Evolutionary conservation across 2,113 vertebrate genomes (phyloP).

Genomic region (Stictonetta naevosa): DNA sequence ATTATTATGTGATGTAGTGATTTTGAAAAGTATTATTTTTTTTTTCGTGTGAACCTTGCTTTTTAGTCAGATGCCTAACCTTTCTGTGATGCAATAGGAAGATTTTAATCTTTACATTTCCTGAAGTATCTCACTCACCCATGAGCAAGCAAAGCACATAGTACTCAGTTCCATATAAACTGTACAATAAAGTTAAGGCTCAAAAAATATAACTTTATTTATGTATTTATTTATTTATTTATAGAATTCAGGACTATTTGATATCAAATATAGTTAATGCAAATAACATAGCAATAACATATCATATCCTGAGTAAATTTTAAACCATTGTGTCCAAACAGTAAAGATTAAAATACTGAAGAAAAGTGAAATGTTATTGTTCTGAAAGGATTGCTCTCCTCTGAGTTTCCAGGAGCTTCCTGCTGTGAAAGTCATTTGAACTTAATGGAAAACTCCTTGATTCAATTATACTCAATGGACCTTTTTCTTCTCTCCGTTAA

Average conservation of each 20-base stretch:
- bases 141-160: not conserved
- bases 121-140: not conserved
- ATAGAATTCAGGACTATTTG: not conserved
- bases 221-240: not conserved
- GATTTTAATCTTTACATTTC: not conserved
- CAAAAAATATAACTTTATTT: not conserved
- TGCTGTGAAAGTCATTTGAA: slow-evolving; percentile 68
- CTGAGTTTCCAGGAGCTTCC: slow-evolving; percentile 36
- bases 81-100: not conserved
- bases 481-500: slow-evolving; percentile 48
- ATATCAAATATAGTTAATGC: not conserved
- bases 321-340: slow-evolving; percentile 16
- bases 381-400: slow-evolving; percentile 46
- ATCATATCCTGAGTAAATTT: not conserved
- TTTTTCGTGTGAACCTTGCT: not conserved
- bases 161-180: not conserved
- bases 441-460: slow-evolving; percentile 59
- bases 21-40: not conserved
- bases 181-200: too few relatives aligned
- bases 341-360: slow-evolving; percentile 25
- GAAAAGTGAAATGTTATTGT: not conserved
- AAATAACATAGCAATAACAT: not conserved
- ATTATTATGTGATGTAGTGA: not conserved
- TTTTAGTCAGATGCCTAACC: not conserved
- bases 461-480: slow-evolving; percentile 54